Conservation (phyloP, 2,888 invertebrate genomes). For the Morinoia aosen region DNA sequence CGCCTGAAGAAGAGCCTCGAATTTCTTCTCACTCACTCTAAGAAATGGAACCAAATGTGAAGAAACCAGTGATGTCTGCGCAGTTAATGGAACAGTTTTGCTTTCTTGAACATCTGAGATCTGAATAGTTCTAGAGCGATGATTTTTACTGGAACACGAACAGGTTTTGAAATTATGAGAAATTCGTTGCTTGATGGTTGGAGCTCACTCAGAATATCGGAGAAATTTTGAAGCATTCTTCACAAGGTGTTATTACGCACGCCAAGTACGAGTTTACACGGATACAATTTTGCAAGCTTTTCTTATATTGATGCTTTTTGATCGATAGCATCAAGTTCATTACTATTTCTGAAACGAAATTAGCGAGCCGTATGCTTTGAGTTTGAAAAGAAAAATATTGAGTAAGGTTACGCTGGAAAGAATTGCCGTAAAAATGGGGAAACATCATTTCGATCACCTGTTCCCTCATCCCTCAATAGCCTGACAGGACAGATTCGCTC, state of each 20-base stretch:
- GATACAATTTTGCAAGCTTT: not conserved
- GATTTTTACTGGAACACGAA: constrained; percentile 4
- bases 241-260: not conserved
- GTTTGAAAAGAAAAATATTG: not conserved
- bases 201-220: not conserved
- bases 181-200: not conserved
- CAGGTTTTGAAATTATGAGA: constrained; percentile 3
- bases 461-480: not conserved
- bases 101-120: constrained; percentile 1
- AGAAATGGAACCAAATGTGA: not conserved
- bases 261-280: not conserved
- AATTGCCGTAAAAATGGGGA: not conserved
- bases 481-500: not conserved
- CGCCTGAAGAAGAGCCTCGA: not conserved
- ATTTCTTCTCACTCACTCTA: not conserved
- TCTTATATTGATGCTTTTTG: not conserved
- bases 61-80: not conserved
- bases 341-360: not conserved
- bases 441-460: not conserved
- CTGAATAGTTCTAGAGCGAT: not conserved
- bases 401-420: not conserved
- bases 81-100: not conserved
- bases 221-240: constrained; percentile 12
- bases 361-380: not conserved
- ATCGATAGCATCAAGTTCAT: not conserved